These are phyloP conservation scores for Lasioglossum marginatum DNA, from an alignment of 2,888 invertebrate species.

Conservation along the genomic window DNA sequence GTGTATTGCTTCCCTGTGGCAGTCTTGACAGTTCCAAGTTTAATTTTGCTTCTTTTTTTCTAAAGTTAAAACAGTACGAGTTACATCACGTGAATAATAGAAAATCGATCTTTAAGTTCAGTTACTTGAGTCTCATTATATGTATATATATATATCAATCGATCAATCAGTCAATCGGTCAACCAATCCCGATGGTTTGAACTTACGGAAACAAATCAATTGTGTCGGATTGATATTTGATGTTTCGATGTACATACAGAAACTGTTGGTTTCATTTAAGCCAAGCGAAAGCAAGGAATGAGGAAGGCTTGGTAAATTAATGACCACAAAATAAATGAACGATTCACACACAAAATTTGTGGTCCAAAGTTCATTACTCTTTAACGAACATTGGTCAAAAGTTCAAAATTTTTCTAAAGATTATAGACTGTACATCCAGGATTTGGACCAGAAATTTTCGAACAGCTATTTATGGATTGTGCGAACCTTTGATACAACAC, in stretches of 20 bases:
- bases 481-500: slow-evolving; percentile 29
- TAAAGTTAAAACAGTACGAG: slow-evolving; percentile 70
- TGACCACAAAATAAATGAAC: slow-evolving; percentile 20
- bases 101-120: slow-evolving; percentile 7
- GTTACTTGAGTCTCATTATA: slow-evolving; percentile 19
- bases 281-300: slow-evolving; percentile 51
- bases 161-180: slow-evolving; percentile 2
- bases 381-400: neutral
- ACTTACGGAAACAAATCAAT: neutral
- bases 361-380: neutral
- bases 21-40: slow-evolving; percentile 83
- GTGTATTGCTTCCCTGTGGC: slow-evolving; percentile 80
- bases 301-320: slow-evolving; percentile 46
- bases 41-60: slow-evolving; percentile 83
- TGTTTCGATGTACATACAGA: slow-evolving; percentile 26
- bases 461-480: neutral
- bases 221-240: slow-evolving; percentile 19
- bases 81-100: slow-evolving; percentile 44
- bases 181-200: neutral
- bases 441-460: neutral
- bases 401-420: neutral
- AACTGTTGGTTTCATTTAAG: slow-evolving; percentile 42
- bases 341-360: slow-evolving; percentile 10
- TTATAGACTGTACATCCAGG: neutral
- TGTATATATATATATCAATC: neutral